phyloP scores from a whole-genome alignment of 2,113 vertebrate species.

The Sinosuthora webbiana region DNA sequence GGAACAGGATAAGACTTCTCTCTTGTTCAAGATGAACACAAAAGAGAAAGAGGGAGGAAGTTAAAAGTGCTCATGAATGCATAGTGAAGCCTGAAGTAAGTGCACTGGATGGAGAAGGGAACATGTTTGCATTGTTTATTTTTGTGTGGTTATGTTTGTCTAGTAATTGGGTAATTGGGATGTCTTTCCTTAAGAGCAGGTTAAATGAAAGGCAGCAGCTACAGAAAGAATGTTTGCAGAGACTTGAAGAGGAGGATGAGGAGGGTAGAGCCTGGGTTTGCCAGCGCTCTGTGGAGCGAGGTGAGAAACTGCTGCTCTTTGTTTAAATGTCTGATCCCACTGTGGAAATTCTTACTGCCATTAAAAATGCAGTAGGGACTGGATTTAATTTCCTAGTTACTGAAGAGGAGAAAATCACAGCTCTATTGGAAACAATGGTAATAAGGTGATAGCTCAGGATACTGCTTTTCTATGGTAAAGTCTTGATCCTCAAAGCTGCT shows the following conservation, averaged over 20 bases:
- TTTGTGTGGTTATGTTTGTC: constrained; percentile 34
- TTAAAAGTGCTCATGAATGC: constrained; percentile 14
- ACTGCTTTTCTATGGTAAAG: neutral
- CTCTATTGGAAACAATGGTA: neutral
- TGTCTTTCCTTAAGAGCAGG: neutral
- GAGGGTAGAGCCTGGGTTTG: neutral
- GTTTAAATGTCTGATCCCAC: neutral
- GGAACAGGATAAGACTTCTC: neutral
- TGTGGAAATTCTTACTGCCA: neutral
- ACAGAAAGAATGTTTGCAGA: neutral
- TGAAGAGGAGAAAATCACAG: neutral
- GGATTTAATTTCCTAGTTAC: neutral
- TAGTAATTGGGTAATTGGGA: constrained; percentile 1
- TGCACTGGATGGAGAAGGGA: neutral
- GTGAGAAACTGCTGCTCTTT: neutral
- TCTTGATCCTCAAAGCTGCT: neutral
- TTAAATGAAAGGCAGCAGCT: constrained; percentile 23
- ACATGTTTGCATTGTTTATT: constrained; percentile 41
- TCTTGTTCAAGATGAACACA: neutral
- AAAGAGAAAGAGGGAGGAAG: neutral
- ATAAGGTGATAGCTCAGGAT: neutral
- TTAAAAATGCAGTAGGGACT: neutral
- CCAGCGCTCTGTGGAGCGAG: neutral
- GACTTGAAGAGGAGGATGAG: neutral
- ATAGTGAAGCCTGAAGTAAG: constrained; percentile 2